These are phyloP conservation scores for Helicoverpa assulta DNA, from an alignment of 2,888 invertebrate genomes.

Conservation along the genomic window DNA sequence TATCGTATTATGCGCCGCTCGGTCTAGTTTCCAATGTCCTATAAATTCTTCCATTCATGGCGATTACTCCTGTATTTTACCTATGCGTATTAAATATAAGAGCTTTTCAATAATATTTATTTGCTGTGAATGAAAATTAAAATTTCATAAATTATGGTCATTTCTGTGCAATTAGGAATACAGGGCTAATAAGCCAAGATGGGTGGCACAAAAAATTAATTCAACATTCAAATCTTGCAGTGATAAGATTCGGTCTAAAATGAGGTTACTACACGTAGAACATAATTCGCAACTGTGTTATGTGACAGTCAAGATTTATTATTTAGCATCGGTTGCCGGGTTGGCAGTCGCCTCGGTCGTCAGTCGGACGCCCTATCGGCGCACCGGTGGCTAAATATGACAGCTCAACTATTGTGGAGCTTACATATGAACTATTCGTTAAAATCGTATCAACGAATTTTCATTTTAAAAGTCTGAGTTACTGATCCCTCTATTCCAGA, in stretches of 20 bases:
- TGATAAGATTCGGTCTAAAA: conserved; percentile 32
- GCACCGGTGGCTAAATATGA: conserved; percentile 63
- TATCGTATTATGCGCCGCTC: conserved; percentile 1
- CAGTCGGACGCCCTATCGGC: conserved; percentile 52
- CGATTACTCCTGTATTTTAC: conserved; percentile 4
- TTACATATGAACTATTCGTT: conserved; percentile 21
- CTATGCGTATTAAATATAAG: neutral
- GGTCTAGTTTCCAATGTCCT: conserved; percentile 7
- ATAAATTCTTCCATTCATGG: neutral
- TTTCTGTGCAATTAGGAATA: too few species aligned
- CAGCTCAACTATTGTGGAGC: conserved; percentile 48
- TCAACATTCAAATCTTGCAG: neutral
- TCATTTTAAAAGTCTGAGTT: too few species aligned
- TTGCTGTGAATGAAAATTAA: neutral
- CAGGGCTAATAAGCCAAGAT: too few species aligned
- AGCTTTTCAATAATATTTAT: neutral
- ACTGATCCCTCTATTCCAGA: neutral
- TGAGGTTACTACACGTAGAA: conserved; percentile 47
- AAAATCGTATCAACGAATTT: conserved; percentile 7
- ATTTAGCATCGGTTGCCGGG: conserved; percentile 62
- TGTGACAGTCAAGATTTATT: conserved; percentile 65
- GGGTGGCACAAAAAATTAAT: neutral
- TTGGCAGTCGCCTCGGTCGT: conserved; percentile 65
- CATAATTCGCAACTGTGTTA: conserved; percentile 49
- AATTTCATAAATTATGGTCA: neutral